phyloP scores from a whole-genome alignment of 1,140 invertebrate species.

The Mactra quadrangularis region DNA sequence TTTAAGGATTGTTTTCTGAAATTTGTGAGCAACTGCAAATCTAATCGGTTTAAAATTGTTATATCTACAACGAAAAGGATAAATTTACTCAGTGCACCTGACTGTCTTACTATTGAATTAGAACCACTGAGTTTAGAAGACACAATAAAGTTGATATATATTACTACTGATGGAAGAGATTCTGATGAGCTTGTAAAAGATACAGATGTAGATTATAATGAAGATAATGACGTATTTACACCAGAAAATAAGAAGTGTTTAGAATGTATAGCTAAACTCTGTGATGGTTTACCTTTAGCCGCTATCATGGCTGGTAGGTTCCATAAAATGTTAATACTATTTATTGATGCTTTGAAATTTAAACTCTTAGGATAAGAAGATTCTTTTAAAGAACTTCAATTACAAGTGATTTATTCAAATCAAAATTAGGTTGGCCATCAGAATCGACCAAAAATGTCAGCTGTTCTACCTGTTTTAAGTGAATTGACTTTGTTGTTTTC shows the following conservation, averaged over 20 bases:
- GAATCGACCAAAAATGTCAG: no score
- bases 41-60: no score
- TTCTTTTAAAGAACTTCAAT: no score
- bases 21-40: background rate
- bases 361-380: no score
- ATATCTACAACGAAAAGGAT: no score
- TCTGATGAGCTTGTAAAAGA: background rate
- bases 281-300: constrained; percentile 22
- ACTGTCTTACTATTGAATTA: background rate
- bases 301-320: constrained; percentile 25
- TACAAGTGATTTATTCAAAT: no score
- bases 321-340: background rate
- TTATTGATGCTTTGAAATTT: background rate
- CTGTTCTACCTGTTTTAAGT: no score
- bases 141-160: background rate
- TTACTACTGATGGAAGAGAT: background rate
- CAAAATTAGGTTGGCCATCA: no score
- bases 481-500: no score
- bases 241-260: background rate
- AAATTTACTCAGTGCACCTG: no score
- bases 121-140: background rate
- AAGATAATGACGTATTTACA: constrained; percentile 2
- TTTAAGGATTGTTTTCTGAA: background rate
- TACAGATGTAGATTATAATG: background rate
- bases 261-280: background rate